Percentiles rank a stretch among this genome's conserved stretches.
phyloP scores from a whole-genome alignment of 2,113 vertebrate species.

The Cnemophilus loriae region DNA sequence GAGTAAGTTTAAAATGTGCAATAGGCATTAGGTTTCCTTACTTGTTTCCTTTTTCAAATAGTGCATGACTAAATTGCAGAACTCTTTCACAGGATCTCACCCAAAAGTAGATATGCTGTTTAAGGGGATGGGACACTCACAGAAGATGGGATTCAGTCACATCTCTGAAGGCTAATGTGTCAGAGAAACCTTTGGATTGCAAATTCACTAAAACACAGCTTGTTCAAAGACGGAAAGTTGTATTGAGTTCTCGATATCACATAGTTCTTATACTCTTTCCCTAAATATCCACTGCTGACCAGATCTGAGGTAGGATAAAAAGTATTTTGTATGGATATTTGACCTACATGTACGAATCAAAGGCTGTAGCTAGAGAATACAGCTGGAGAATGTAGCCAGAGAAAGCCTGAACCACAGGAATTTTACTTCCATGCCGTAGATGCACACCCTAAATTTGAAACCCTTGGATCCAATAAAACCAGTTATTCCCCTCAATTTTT shows the following conservation, averaged over 20 bases:
- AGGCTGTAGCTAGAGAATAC: neutral
- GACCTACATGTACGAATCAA: neutral
- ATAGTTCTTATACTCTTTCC: neutral
- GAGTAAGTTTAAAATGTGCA: neutral
- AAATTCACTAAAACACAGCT: neutral
- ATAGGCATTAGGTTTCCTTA: neutral
- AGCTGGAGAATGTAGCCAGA: neutral
- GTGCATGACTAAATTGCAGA: neutral
- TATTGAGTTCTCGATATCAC: neutral
- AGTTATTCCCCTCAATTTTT: neutral
- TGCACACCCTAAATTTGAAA: neutral
- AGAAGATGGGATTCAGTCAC: neutral
- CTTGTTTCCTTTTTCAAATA: neutral
- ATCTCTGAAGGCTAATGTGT: neutral
- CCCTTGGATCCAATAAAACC: neutral
- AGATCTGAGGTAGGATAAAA: neutral
- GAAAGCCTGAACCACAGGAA: neutral
- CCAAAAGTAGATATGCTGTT: neutral
- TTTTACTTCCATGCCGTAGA: neutral
- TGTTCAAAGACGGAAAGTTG: neutral
- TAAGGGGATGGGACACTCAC: neutral
- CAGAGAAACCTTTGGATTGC: neutral
- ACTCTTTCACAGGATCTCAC: neutral
- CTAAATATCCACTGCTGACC: neutral
- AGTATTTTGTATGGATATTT: neutral